phyloP scores from a whole-genome alignment of 2,113 vertebrate species.

The Xenopus borealis region DNA sequence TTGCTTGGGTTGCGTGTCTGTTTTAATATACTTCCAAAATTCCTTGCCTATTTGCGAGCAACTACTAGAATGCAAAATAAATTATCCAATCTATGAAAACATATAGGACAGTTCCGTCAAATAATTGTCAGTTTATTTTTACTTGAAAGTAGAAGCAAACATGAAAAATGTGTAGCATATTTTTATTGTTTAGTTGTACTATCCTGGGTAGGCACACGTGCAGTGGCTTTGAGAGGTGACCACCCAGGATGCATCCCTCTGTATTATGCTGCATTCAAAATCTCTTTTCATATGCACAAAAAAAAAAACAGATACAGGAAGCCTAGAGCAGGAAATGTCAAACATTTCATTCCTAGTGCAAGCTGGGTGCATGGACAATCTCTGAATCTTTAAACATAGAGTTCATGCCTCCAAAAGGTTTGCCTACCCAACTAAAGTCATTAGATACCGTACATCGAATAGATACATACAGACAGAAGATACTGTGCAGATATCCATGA shows the following conservation, averaged over 20 bases:
- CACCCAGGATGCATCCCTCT: conserved; percentile 34
- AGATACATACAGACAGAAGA: too few species aligned
- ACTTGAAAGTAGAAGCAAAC: conserved; percentile 24
- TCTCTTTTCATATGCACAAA: conserved; percentile 34
- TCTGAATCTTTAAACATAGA: conserved; percentile 12
- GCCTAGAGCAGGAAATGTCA: conserved; percentile 33
- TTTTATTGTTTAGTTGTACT: conserved; percentile 15
- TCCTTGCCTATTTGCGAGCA: neutral
- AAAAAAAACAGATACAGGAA: conserved; percentile 42
- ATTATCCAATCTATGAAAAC: conserved; percentile 9
- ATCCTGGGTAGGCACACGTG: conserved; percentile 20
- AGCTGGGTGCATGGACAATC: conserved; percentile 20
- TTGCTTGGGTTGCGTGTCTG: too few species aligned
- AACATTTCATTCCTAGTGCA: conserved; percentile 27
- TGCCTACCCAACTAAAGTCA: neutral
- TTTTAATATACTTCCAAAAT: too few species aligned
- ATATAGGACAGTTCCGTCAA: conserved; percentile 10
- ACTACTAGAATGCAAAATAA: conserved; percentile 7
- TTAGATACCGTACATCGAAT: too few species aligned
- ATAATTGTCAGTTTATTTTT: conserved; percentile 15
- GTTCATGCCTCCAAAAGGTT: neutral
- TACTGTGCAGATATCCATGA: too few species aligned
- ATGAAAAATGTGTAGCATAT: neutral
- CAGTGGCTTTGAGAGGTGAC: conserved; percentile 23
- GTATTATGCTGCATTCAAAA: conserved; percentile 40